Evolutionary conservation across 2,888 invertebrate species (phyloP).

Genomic region (Stenichneumon culpator): DNA sequence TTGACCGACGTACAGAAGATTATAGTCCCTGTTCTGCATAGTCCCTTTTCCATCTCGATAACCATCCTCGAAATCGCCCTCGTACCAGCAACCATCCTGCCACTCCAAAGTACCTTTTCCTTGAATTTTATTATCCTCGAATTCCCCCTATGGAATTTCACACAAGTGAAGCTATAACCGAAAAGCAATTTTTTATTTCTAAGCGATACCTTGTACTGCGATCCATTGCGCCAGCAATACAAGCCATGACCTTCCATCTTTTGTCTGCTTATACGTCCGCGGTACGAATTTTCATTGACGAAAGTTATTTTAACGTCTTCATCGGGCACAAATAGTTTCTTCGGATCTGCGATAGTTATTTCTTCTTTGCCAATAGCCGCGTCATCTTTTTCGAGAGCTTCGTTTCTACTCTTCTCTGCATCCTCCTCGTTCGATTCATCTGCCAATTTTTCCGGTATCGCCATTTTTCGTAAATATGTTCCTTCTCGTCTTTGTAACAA

Average conservation of each 20-base stretch:
- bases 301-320: slow-evolving; percentile 86
- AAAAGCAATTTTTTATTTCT: not conserved
- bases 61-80: slow-evolving; percentile 87
- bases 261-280: slow-evolving; percentile 86
- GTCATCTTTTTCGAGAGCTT: slow-evolving; percentile 9
- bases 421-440: slow-evolving; percentile 17
- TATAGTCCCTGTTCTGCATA: slow-evolving; percentile 71
- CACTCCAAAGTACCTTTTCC: slow-evolving; percentile 87
- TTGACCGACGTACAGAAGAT: slow-evolving; percentile 82
- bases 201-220: slow-evolving; percentile 86
- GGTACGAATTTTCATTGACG: slow-evolving; percentile 87
- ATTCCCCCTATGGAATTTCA: slow-evolving; percentile 86
- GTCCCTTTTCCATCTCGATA: slow-evolving; percentile 85
- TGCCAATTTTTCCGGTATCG: not conserved
- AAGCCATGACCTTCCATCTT: slow-evolving; percentile 88
- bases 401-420: not conserved
- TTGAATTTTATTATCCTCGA: slow-evolving; percentile 86
- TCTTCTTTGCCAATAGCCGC: not conserved
- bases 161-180: not conserved
- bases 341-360: slow-evolving; percentile 55
- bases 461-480: slow-evolving; percentile 59
- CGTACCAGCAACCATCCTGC: slow-evolving; percentile 87
- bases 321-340: slow-evolving; percentile 76
- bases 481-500: slow-evolving; percentile 69
- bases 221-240: slow-evolving; percentile 88